Evolutionary conservation across 2,113 vertebrate species (phyloP), one percentile per base, ranked within the genome.

Genomic region (Stomatorhinus ivindoensis): DNA sequence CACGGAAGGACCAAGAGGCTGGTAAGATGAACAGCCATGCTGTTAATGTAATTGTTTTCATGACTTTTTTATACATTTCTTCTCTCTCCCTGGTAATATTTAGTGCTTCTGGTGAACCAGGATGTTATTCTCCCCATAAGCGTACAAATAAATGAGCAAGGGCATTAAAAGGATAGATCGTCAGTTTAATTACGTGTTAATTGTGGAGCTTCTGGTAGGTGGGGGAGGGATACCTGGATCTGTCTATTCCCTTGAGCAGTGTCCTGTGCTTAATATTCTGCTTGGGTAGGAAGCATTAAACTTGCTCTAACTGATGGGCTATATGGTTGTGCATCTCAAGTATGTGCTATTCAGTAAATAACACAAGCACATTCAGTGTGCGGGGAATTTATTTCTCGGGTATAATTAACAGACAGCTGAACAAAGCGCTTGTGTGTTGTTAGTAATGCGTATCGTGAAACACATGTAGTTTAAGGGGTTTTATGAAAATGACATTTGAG

Each of bases 221-320:
- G 17, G 65, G 39, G 24, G 55, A 53, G 55, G 3, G 24, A 84
- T 15, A 82, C n/a, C n/a, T 46, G 19, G 88, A 31, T 88, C 65
- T 73, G 51, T 88, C 83, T 50, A 19, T 84, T 88, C 47, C 89
- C 89, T 55, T 58, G 46, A 86, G 86, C 83, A 73, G 86, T 86
- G 61, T 73, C 88, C 65, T 88, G n/a, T 80, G 82, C 87, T 35
- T 90, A 58, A 53, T 88, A 89, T 90, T 90, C 87, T 91, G 88
- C 21, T 27, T 19, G 24, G n/a, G 46, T 48, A 76, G 89, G 89
- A 89, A 90, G 80, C 21, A 42, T 88, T 58, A 69, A 58, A 69
- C 82, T 91, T 89, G 90, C 87, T 89, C 88, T 88, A 58, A 39
- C 58, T 86, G 86, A 44, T 53, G 21, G 87, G 55, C 35, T 73